Evolutionary conservation across 2,888 invertebrate genomes (phyloP).

Genomic region (Parnassius apollo): DNA sequence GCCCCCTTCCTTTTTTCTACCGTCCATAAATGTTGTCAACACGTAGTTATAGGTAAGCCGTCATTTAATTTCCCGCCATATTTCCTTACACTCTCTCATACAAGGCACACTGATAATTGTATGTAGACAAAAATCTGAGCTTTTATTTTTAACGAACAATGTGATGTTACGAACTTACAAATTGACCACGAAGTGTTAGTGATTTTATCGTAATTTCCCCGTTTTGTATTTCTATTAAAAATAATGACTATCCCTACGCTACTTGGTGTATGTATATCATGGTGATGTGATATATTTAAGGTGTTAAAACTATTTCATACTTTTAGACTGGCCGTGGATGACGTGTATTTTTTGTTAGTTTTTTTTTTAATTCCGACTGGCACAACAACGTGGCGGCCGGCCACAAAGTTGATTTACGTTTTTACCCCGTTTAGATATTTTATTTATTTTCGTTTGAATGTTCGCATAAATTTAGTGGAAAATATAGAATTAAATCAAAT

Average conservation of each 20-base stretch:
- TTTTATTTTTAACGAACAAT: slow-evolving; percentile 50
- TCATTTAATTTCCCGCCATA: slow-evolving; percentile 31
- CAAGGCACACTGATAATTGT: slow-evolving; percentile 43
- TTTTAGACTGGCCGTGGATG: slow-evolving; percentile 34
- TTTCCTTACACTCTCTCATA: slow-evolving; percentile 28
- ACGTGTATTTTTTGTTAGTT: slow-evolving; percentile 1
- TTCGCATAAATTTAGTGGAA: slow-evolving; percentile 45
- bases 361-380: slow-evolving; percentile 9
- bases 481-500: slow-evolving; percentile 40
- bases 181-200: slow-evolving; percentile 67
- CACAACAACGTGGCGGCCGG: slow-evolving; percentile 19
- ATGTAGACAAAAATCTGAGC: slow-evolving; percentile 41
- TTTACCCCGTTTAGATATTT: slow-evolving; percentile 37
- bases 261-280: slow-evolving; percentile 49
- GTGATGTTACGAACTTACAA: slow-evolving; percentile 60
- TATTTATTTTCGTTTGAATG: slow-evolving; percentile 29
- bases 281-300: slow-evolving; percentile 53
- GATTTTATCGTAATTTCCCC: slow-evolving; percentile 53
- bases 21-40: slow-evolving; percentile 74
- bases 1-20: slow-evolving; percentile 58
- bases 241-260: slow-evolving; percentile 45
- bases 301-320: slow-evolving; percentile 25
- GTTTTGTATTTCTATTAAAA: slow-evolving; percentile 52
- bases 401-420: slow-evolving; percentile 30
- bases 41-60: slow-evolving; percentile 35